Evolutionary conservation across 1,140 invertebrate species (phyloP).

Genomic region (Paralvinella palmiformis): DNA sequence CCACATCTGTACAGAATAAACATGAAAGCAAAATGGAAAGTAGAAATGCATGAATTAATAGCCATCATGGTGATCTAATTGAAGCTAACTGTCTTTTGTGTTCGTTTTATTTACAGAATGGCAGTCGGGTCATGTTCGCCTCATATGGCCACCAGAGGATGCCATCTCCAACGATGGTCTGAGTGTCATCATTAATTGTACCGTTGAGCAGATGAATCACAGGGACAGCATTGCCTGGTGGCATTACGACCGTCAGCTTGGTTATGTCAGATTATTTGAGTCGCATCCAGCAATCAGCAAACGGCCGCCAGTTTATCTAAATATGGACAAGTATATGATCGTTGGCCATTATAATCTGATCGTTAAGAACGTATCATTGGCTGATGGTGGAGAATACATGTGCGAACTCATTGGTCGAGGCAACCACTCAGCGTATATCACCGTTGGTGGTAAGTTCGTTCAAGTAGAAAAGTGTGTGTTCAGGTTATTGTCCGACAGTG

Average conservation of each 20-base stretch:
- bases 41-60: too few species aligned
- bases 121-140: not conserved
- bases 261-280: not conserved
- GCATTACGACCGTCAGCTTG: not conserved
- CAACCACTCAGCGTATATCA: conserved; percentile 2
- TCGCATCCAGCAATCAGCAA: not conserved
- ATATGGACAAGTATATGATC: not conserved
- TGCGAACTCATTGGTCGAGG: not conserved
- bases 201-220: not conserved
- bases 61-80: too few species aligned
- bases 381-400: not conserved
- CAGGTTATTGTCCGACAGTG: too few species aligned
- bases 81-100: too few species aligned
- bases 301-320: not conserved
- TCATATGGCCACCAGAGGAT: not conserved
- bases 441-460: not conserved
- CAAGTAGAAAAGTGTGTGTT: too few species aligned
- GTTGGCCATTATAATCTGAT: conserved; percentile 4
- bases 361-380: not conserved
- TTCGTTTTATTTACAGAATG: conserved; percentile 3
- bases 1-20: too few species aligned
- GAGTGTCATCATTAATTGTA: not conserved
- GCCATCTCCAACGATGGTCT: not conserved
- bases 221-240: conserved; percentile 1
- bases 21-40: too few species aligned